A percentile compares a stretch with the other conserved stretches of the same genome.
Evolutionary conservation across 2,113 vertebrate genomes (phyloP).

Genomic region (Eretmodus cyanostictus): DNA sequence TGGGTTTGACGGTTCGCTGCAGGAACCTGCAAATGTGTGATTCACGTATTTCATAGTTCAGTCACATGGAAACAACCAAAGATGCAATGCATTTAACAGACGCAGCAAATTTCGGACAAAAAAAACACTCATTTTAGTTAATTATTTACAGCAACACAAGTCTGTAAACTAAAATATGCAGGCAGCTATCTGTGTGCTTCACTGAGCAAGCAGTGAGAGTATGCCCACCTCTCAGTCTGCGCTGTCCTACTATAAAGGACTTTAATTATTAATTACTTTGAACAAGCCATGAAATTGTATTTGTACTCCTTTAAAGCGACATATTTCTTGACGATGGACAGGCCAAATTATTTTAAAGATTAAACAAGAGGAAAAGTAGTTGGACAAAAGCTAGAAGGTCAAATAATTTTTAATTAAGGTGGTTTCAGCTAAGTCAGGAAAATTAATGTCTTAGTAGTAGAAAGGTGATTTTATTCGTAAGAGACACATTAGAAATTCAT

Average conservation of each 20-base stretch:
- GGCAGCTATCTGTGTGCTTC: neutral
- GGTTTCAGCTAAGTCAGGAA: neutral
- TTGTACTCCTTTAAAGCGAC: neutral
- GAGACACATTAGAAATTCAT: accelerated
- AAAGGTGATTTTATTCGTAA: neutral
- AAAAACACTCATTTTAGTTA: accelerated
- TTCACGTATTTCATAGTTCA: neutral
- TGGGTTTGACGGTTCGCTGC: neutral
- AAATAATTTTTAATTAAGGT: neutral
- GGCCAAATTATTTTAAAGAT: neutral
- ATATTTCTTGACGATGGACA: neutral
- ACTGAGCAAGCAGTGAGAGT: neutral
- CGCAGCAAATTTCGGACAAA: accelerated
- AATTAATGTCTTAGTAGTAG: accelerated
- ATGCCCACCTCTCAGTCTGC: neutral
- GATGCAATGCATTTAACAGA: neutral
- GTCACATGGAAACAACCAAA: neutral
- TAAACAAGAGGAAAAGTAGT: neutral
- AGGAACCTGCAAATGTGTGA: neutral
- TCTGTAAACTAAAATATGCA: neutral
- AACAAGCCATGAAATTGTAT: neutral
- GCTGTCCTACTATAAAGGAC: neutral
- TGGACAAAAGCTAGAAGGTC: neutral
- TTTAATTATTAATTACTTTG: neutral
- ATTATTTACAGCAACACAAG: neutral